Base-by-base conservation (phyloP, 2,113 vertebrate genomes). In the Clarias gariepinus region DNA sequence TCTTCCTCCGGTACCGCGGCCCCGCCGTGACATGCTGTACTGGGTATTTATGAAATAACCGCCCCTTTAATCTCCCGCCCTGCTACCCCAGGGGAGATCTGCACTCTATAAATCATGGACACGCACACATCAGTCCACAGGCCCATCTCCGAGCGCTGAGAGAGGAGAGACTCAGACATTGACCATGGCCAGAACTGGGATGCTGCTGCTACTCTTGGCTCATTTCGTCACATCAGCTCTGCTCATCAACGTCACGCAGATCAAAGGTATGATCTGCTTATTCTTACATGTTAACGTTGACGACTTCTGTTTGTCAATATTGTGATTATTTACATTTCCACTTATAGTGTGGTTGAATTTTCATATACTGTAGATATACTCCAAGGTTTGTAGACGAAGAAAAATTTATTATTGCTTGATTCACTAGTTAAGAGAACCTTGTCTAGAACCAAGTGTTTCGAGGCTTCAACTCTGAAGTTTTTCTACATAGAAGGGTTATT, bases 41-140 rank as follows among this genome's bases (percentile, higher is more conserved):
- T 4, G 53, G 74, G 83, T 28, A 89, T 69, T 89, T 80, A 57
- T 77, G 73, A n/a, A 84, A 82, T 77, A 86, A 86, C 52, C 82
- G 47, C 85, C 82, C 84, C 87, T 87, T 88, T 76, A 82, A 61
- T 36, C 30, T 82, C 63, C 81, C 81, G 66, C 66, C 23, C 90
- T 88, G 81, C 80, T 58, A 4, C 90, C 89, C 87, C 85, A 87
- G 87, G 90, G 33, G 85, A 87, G 85, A 64, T 81, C 90, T 91
- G 87, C 88, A 74, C 92, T 89, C 93, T 93, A 93, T 94, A 93
- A 94, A 91, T 81, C 91, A 87, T 87, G 87, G 80, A 61, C 91
- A 90, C 77, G 73, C 84, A 18, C 89, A 89, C 71, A 87, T 33
- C 60, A 87, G 84, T 87, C 16, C 88, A 85, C 87, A 47, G 87